These are phyloP conservation scores for Mohoua ochrocephala DNA, from an alignment of 2,113 vertebrate genomes.

Conservation along the genomic window DNA sequence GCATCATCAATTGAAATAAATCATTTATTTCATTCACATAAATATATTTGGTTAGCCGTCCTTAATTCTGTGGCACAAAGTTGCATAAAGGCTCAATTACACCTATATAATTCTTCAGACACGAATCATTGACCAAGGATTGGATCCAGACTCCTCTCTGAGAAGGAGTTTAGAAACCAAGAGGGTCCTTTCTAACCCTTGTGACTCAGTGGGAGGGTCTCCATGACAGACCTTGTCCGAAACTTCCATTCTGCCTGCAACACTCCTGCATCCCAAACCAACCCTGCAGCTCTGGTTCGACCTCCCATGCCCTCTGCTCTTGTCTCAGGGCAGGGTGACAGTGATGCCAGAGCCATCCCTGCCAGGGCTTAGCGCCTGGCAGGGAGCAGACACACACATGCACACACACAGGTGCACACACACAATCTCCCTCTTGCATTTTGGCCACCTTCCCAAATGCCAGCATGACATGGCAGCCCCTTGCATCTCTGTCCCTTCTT, in stretches of 20 bases:
- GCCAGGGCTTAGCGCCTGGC: not conserved
- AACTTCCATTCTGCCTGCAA: not conserved
- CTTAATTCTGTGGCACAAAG: not conserved
- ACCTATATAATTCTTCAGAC: not conserved
- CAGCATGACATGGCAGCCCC: not conserved
- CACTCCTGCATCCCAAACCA: not conserved
- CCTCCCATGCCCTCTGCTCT: not conserved
- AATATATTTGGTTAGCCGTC: not conserved
- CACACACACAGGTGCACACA: not conserved
- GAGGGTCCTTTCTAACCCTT: not conserved
- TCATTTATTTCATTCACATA: not conserved
- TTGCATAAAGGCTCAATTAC: not conserved
- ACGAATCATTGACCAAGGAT: not conserved
- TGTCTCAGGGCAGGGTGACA: not conserved
- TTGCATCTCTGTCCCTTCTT: not conserved
- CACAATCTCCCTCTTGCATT: not conserved
- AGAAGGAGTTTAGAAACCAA: not conserved
- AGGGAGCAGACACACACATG: not conserved
- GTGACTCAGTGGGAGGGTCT: not conserved
- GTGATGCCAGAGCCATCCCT: not conserved
- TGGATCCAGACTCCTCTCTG: not conserved
- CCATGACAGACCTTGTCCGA: not conserved
- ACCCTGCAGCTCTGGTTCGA: accelerated
- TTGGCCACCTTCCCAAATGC: not conserved
- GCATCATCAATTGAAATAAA: not conserved